phyloP scores from a whole-genome alignment of 1,140 invertebrate genomes.

The Chionoecetes opilio region DNA sequence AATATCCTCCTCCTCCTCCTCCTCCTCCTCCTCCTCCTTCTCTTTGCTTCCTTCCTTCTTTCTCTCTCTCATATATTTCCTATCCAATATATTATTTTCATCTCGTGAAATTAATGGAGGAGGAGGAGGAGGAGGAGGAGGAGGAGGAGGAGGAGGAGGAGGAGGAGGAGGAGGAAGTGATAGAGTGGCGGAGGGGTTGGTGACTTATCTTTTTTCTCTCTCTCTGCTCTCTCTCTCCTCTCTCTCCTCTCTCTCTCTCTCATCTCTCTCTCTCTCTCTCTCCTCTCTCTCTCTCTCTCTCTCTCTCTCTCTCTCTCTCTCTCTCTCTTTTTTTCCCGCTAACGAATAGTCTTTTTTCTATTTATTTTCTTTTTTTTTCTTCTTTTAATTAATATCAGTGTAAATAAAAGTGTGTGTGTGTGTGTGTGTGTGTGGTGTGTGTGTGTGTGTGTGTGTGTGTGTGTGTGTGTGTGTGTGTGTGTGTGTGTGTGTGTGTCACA shows the following conservation, averaged over 20 bases:
- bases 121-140: too few relatives aligned
- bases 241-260: neutral
- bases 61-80: neutral
- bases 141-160: neutral
- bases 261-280: neutral
- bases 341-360: neutral
- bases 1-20: neutral
- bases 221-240: neutral
- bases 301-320: neutral
- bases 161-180: neutral
- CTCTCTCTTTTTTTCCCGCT: neutral
- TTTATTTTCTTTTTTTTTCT: neutral
- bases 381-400: neutral
- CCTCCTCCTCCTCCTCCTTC: neutral
- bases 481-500: too few relatives aligned
- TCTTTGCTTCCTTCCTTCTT: neutral
- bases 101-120: too few relatives aligned
- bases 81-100: too few relatives aligned
- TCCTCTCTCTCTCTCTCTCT: neutral
- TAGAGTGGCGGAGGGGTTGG: neutral
- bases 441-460: too few relatives aligned
- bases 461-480: too few relatives aligned
- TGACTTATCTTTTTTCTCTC: too few relatives aligned
- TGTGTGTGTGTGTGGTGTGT: neutral
- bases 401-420: neutral